Evolutionary conservation across 2,888 invertebrate species (phyloP), one percentile per base, ranked within the genome.

Genomic region (Leucophenga maculata): DNA sequence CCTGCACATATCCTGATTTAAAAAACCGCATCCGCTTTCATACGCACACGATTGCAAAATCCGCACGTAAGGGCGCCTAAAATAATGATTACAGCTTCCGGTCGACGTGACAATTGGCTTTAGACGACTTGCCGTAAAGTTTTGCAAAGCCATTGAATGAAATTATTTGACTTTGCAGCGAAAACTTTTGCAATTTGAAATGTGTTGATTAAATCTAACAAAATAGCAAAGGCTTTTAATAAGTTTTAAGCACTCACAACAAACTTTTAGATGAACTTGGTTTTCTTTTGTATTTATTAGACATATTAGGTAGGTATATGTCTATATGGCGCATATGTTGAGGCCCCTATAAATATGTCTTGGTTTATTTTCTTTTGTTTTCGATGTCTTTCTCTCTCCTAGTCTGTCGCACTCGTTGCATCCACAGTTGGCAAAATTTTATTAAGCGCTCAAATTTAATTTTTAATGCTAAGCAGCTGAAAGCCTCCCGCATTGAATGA

Each of bases 1-100:
- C 62, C 62, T 46, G 62, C 62, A 57, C 67, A 67, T 48, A 67
- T 67, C 67, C 67, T 67, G 67, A 46, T 67, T 67, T 59, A 67
- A 67, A 64, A 67, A 57, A 39, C 57, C 67, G 57, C 67, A 67
- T 57, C 57, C 67, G 67, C 59, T 57, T 44, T 6, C 26, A 59
- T 39, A 39, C 39, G 11, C 8, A 39, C 11, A 39, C 4, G 26
- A 22, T 9, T 39, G 20, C 46, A 64, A 48, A 64, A 14, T 46
- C 2, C 32, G 14, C 46, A 20, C 31, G 22, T n/a, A 22, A 31
- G 16, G 20, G 62, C n/a, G 48, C 46, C 62, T 64, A 64, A 64
- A 64, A 64, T 64, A 64, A 64, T 64, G 44, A 48, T 64, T 46
- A 18, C n/a, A 26, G 39, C 48, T 64, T 64, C 62, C 62, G 62